Percentiles rank a stretch among this genome's conserved stretches.
Evolutionary conservation across 2,888 invertebrate species (phyloP).

Genomic region (Tenthredo distinguenda): DNA sequence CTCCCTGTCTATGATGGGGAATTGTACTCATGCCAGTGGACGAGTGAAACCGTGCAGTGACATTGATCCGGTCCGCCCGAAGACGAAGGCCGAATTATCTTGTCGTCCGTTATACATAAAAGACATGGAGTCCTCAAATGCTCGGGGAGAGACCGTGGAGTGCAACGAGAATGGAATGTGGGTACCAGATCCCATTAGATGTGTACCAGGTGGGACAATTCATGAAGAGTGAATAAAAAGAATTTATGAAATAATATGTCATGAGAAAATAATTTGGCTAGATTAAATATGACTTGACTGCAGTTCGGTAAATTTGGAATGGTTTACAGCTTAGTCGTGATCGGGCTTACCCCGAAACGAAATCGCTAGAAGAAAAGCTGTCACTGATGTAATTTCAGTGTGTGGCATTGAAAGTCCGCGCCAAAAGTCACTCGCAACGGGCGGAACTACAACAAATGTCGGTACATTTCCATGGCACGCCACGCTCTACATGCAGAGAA

Average conservation of each 20-base stretch:
- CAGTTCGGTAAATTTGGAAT: no score
- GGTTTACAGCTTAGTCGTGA: background rate
- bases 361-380: background rate
- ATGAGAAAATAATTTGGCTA: no score
- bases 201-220: conserved; percentile 71
- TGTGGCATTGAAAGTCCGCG: conserved; percentile 68
- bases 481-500: conserved; percentile 60
- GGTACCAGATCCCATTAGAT: conserved; percentile 73
- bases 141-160: conserved; percentile 61
- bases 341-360: background rate
- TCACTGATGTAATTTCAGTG: conserved; percentile 65
- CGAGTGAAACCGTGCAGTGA: conserved; percentile 43
- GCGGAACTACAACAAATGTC: conserved; percentile 54
- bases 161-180: conserved; percentile 71
- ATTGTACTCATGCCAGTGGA: background rate
- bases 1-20: background rate
- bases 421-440: background rate
- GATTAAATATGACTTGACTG: no score
- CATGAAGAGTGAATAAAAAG: background rate
- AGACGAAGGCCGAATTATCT: conserved; percentile 64
- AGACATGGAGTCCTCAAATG: conserved; percentile 51
- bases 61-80: conserved; percentile 60
- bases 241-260: no score
- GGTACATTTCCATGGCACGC: conserved; percentile 77
- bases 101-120: conserved; percentile 68